Base-by-base conservation (phyloP, 2,797 vertebrate genomes). In the Chromis chromis region DNA sequence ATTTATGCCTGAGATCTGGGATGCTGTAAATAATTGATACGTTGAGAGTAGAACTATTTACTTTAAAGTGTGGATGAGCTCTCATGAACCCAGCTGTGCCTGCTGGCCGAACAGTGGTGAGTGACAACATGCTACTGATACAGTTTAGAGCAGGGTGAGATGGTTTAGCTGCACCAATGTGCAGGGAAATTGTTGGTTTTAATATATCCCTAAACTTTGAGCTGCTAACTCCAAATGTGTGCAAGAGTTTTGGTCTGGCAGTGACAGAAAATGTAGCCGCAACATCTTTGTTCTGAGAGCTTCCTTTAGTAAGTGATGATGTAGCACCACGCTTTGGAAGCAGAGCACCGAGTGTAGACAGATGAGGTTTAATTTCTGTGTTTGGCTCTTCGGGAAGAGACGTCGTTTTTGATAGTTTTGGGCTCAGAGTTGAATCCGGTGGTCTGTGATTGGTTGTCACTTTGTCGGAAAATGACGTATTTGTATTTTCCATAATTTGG, bases 21-120 rank as follows among this genome's bases (percentile, higher is more conserved):
- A 50, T 31, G 33, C 52, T 54, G 70, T 93, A 48, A 89, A 92
- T 91, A 86, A 89, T 86, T 90, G 70, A 90, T 80, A 58, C 1
- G 58, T 40, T 58, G 61, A 70, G 85, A 83, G 75, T 57, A 65
- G 75, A 76, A 42, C 54, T 83, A 46, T 90, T 91, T 84, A 62
- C 42, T 69, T 60, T 76, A 69, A 85, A 81, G 74, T 76, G 72
- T 53, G 76, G 27, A 80, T 83, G 64, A 86, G 53, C 60, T 71
- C 19, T 77, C 40, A 53, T 67, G 66, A 80, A n/a, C 39, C 55
- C 66, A 33, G 60, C 65, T 71, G 86, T 66, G 50, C 63, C 55
- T 57, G 65, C 27, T 53, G 73, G 6, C 46, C 6, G 56, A 19
- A 46, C 59, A 16, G 55, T 39, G 55, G 48, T 61, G 69, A 85